Base-by-base conservation (phyloP, 2,797 vertebrate species). In the Botia kubotai region DNA sequence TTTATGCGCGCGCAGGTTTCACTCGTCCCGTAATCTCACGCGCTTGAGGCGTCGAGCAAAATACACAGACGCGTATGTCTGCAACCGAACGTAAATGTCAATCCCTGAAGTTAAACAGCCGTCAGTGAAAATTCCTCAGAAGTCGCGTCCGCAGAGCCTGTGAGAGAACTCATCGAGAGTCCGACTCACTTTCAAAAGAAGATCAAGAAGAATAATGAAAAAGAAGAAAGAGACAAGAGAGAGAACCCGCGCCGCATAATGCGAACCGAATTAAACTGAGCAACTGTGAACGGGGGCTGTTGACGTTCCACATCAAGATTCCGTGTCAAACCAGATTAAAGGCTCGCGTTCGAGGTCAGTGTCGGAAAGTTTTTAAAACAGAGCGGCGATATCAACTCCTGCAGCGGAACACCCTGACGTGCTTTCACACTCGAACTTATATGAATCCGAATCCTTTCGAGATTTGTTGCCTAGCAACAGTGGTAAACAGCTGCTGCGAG, bases 151-250 rank as follows among this genome's bases (percentile, higher is more conserved):
- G 53, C 60, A 79, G 72, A 73, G 21, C 53, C 19, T 46, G 36
- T 2, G 14, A 17, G 11, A 48, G 60, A 60, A 43, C 62, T 62
- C 67, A 57, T 82, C 50, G 66, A 36, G 53, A 63, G 55, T 60
- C 69, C 29, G 12, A 43, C 62, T 39, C 19, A 19, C 46, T 73
- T 72, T 57, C 62, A 73, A 73, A 80, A 29, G 26, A 67, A 78
- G 67, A 78, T 78, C 67, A 78, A 78, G 63, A 74, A 10, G 36
- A 74, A 78, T 33, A 68, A 36, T 73, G 57, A 67, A 73, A 68
- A 73, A 78, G 39, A 58, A 36, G 50, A 65, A 55, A 53, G 21
- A 75, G 39, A 71, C 2, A 52, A 50, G 19, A 72, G 16, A 72
- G 33, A 73, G 62, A 72, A 52, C 33, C 33, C 46, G 53, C 16